Percentiles rank a stretch among this genome's conserved stretches.
Conservation (phyloP, 1,140 invertebrate species). For the Platorchestia sp. region DNA sequence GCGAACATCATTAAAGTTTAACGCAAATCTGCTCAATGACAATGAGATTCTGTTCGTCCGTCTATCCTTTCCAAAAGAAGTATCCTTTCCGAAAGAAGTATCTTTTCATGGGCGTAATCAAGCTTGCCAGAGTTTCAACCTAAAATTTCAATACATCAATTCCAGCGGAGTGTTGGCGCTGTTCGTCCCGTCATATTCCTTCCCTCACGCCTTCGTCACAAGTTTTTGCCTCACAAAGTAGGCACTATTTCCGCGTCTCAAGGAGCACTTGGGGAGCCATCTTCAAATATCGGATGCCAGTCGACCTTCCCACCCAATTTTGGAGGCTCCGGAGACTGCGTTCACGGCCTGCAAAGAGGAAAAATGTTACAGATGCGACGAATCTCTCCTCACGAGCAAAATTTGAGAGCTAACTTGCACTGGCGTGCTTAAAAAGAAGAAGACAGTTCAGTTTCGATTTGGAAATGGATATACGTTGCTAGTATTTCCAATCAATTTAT, state of each 20-base stretch:
- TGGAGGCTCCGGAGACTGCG: neutral
- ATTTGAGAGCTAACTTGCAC: neutral
- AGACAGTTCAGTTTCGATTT: neutral
- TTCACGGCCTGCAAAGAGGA: neutral
- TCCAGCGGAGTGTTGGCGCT: neutral
- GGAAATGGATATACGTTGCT: too few relatives aligned
- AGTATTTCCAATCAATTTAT: too few relatives aligned
- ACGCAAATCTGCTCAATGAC: neutral
- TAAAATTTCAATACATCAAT: constrained; percentile 11
- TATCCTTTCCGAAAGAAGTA: neutral
- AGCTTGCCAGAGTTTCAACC: neutral
- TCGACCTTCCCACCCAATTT: neutral
- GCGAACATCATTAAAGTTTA: neutral
- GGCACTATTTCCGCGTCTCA: neutral
- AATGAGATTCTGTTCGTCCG: neutral
- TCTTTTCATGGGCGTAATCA: neutral
- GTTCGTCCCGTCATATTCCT: neutral
- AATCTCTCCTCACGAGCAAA: neutral
- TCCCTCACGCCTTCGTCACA: neutral
- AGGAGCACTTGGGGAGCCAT: constrained; percentile 4
- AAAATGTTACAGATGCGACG: neutral
- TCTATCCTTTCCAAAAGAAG: neutral
- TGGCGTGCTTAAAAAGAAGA: neutral
- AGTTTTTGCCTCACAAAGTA: neutral
- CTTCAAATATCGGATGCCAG: constrained; percentile 6